phyloP scores from a whole-genome alignment of 1,140 invertebrate genomes.

The Acyrthosiphon pisum region DNA sequence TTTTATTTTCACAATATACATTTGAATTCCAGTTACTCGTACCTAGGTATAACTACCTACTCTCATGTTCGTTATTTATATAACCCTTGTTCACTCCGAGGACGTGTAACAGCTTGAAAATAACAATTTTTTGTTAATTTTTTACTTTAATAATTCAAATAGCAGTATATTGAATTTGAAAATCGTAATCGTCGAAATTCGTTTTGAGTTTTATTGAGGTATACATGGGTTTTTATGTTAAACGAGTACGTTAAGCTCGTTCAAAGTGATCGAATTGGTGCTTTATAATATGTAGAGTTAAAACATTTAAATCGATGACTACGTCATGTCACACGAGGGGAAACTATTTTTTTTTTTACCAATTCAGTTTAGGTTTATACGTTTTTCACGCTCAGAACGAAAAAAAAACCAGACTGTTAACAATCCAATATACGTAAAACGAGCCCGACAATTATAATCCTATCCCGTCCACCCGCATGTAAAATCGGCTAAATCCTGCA shows the following conservation, averaged over 20 bases:
- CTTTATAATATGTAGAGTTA: background rate
- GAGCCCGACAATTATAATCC: background rate
- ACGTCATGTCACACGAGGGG: background rate
- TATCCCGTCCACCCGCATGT: background rate
- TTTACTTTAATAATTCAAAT: too few relatives aligned
- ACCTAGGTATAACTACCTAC: background rate
- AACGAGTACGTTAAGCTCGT: background rate
- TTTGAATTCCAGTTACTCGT: background rate
- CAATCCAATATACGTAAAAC: slow-evolving; percentile 1
- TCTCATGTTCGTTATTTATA: too few relatives aligned
- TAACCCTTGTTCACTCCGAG: background rate
- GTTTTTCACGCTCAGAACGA: background rate
- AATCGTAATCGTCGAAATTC: background rate
- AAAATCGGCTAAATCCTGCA: background rate
- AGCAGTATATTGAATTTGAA: too few relatives aligned
- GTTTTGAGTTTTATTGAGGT: background rate
- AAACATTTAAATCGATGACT: background rate
- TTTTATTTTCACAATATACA: background rate
- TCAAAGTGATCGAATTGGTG: background rate
- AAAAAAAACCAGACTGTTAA: background rate
- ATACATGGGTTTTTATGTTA: background rate
- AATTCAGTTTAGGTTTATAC: background rate
- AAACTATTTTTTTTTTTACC: background rate
- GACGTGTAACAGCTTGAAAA: too few relatives aligned
- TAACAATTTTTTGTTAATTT: too few relatives aligned